Evolutionary conservation across 2,113 vertebrate genomes (phyloP), one percentile per base, ranked within the genome.

Genomic region (Heteronetta atricapilla): DNA sequence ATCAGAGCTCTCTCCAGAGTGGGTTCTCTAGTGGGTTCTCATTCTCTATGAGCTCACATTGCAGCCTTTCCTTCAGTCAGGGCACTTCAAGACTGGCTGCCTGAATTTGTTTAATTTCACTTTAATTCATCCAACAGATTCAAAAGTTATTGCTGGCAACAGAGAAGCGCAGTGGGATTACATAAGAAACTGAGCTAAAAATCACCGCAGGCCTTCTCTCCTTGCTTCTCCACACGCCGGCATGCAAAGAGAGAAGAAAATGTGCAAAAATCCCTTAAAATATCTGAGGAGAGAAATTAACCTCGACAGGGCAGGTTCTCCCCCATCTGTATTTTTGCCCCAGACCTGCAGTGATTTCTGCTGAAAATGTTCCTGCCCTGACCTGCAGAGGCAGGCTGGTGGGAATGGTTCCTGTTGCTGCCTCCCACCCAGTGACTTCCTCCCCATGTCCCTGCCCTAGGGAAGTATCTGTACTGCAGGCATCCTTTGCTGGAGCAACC

Each of bases 321-420:
- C 29, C 55, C 8, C 7, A 29, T 40, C 21, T 48, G 4, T 46
- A 38, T 8, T 22, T 40, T 52, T 0, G 0, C 3, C 20, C 29
- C 15, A 55, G 33, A 70, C n/a, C 17, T 34, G 33, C 55, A 75
- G 8, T 22, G 3, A 58, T 11, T 15, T 46, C 50, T 52, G 36
- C 59, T 92, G 55, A 90, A 72, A 56, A 42, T 36, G 55, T 79
- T 72, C 38, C 42, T 14, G 34, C 31, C 36, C 13, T 31, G 26
- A 38, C 29, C 17, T 29, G 19, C 62, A 12, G 3, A 22, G 48
- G 42, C 25, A 53, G 58, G 11, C 17, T 46, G n/a, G 10, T 62
- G 4, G 38, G 5, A 68, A 64, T 23, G 72, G 34, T 4, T 78
- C 88, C 69, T 75, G 58, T 21, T 69, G 25, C 36, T 38, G 20